phyloP scores from a whole-genome alignment of 2,113 vertebrate genomes.

The Tetrax tetrax region DNA sequence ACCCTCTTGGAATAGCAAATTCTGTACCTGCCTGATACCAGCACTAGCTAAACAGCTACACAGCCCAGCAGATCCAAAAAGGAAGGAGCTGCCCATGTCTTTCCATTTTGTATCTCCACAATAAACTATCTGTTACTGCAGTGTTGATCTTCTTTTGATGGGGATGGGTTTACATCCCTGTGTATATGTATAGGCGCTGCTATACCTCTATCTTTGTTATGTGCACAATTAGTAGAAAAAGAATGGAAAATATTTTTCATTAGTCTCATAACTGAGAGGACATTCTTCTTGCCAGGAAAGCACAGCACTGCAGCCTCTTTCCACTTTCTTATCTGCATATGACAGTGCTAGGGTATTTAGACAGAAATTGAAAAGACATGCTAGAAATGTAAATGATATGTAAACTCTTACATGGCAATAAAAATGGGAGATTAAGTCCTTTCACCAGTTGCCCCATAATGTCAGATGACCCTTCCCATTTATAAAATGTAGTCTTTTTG shows the following conservation, averaged over 20 bases:
- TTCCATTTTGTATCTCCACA: background rate
- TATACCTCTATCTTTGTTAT: background rate
- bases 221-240: background rate
- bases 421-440: background rate
- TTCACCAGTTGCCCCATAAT: background rate
- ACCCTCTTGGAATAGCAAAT: background rate
- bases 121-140: background rate
- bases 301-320: background rate
- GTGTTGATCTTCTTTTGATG: background rate
- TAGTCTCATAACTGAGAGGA: background rate
- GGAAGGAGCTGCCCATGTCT: accelerated
- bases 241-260: background rate
- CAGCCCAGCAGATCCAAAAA: background rate
- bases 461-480: background rate
- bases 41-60: background rate
- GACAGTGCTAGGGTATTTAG: background rate
- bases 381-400: slow-evolving; percentile 12
- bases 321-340: background rate
- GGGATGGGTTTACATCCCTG: background rate
- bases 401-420: background rate
- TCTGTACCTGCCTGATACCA: background rate
- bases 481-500: background rate
- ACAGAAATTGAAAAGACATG: background rate
- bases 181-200: background rate
- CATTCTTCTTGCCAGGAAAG: background rate